Percentiles rank a stretch among this genome's conserved stretches.
Conservation (phyloP, 2,113 vertebrate genomes). For the Ia io region DNA sequence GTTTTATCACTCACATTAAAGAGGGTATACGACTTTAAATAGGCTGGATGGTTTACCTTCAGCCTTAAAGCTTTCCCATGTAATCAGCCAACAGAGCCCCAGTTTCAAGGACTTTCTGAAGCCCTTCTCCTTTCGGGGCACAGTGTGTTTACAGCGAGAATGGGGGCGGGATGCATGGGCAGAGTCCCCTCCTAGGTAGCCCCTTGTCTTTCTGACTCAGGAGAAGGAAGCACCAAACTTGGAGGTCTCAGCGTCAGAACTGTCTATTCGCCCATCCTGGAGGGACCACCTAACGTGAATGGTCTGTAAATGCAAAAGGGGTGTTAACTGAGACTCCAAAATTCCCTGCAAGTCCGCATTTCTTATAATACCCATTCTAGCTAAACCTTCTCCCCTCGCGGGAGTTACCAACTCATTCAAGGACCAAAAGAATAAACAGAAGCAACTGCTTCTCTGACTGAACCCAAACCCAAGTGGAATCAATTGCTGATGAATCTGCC, state of each 20-base stretch:
- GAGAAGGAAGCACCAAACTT: neutral
- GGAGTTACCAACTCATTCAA: neutral
- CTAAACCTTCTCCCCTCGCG: neutral
- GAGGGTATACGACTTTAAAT: conserved; percentile 59
- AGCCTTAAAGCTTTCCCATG: conserved; percentile 28
- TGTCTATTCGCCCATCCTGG: neutral
- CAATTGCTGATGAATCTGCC: neutral
- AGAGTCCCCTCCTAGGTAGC: neutral
- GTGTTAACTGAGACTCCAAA: neutral
- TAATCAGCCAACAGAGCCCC: conserved; percentile 11
- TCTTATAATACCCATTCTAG: neutral
- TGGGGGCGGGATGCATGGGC: accelerated
- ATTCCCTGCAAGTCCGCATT: neutral
- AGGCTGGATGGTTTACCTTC: conserved; percentile 30
- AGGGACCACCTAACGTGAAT: neutral
- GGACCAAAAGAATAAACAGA: neutral
- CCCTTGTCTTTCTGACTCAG: neutral
- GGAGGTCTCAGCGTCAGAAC: neutral
- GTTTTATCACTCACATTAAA: conserved; percentile 74
- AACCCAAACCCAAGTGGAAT: neutral
- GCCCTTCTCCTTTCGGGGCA: neutral
- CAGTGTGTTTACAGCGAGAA: neutral
- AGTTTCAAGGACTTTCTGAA: conserved; percentile 56
- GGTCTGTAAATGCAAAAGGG: conserved; percentile 5
- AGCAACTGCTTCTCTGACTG: neutral